Percentiles rank a stretch among this genome's conserved stretches.
Conservation (phyloP, 1,140 invertebrate genomes). For the Andricus grossulariae region DNA sequence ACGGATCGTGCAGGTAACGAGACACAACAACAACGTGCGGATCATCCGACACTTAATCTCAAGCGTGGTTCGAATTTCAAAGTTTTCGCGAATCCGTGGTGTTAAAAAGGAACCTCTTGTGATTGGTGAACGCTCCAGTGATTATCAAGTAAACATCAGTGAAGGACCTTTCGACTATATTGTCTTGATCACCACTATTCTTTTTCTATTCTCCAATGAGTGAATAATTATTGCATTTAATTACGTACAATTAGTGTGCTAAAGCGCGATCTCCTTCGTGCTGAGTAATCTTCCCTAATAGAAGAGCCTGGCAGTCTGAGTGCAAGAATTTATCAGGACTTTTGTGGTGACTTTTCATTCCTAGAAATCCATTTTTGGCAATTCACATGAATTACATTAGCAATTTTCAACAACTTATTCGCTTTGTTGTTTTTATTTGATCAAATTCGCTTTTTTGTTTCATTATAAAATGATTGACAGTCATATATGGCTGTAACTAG, state of each 20-base stretch:
- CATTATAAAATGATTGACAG: too few relatives aligned
- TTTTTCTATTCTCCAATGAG: not conserved
- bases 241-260: too few relatives aligned
- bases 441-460: too few relatives aligned
- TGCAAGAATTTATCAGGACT: not conserved
- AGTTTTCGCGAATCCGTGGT: not conserved
- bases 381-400: too few relatives aligned
- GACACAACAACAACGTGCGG: conserved; percentile 7
- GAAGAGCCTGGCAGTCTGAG: not conserved
- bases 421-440: too few relatives aligned
- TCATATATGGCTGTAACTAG: too few relatives aligned
- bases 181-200: not conserved
- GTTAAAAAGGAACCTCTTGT: conserved; percentile 2
- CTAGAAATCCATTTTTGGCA: too few relatives aligned
- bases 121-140: conserved; percentile 3
- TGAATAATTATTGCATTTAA: too few relatives aligned
- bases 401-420: too few relatives aligned
- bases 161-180: not conserved
- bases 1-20: conserved; percentile 18
- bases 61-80: conserved; percentile 10
- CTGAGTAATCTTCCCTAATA: too few relatives aligned
- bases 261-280: too few relatives aligned
- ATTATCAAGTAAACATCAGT: not conserved
- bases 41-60: not conserved
- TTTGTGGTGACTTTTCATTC: not conserved